Conservation (phyloP, 2,113 vertebrate genomes). For the Leucoraja erinaceus region DNA sequence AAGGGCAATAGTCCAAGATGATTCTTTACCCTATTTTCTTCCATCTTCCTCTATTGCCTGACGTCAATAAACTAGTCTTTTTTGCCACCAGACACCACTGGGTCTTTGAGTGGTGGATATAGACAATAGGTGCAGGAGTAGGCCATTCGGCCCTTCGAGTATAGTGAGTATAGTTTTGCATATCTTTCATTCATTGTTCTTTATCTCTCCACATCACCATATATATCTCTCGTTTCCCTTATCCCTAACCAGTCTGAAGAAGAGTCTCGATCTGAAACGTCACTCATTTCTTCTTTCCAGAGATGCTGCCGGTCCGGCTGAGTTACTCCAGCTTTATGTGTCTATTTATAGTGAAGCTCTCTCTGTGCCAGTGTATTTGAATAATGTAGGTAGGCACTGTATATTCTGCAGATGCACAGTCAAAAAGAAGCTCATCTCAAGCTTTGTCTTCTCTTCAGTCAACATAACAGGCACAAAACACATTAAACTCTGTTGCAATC, state of each 20-base stretch:
- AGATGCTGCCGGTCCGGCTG: no score
- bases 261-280: no score
- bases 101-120: not conserved
- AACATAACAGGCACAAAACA: not conserved
- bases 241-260: no score
- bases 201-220: no score
- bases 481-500: not conserved
- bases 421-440: not conserved
- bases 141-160: no score
- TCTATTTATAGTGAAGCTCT: not conserved
- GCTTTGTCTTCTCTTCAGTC: not conserved
- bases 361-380: not conserved
- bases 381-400: not conserved
- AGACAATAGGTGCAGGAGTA: no score
- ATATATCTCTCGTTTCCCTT: no score
- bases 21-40: not conserved
- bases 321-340: no score
- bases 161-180: no score
- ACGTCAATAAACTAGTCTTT: not conserved
- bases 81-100: not conserved
- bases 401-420: not conserved
- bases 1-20: not conserved
- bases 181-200: no score
- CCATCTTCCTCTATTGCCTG: not conserved
- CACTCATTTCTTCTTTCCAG: no score